Base-by-base conservation (phyloP, 2,888 invertebrate species). In the Bimastos eiseni region DNA sequence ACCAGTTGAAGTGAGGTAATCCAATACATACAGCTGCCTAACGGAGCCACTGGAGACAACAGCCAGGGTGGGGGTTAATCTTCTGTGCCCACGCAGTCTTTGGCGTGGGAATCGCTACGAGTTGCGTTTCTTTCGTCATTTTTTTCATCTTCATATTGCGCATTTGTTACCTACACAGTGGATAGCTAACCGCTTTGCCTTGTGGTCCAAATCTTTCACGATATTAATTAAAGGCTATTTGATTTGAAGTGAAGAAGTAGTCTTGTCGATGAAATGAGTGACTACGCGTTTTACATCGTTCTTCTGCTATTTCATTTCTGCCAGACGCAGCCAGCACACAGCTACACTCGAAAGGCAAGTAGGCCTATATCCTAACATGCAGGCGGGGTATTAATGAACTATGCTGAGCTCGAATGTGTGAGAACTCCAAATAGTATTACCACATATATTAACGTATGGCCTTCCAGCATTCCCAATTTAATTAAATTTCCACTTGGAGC, bases 321-420 rank as follows among this genome's bases (percentile, higher is more conserved):
- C 11, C 8, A 70, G n/a, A 70, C 70, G 70, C 70, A 30, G n/a
- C 70, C 70, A n/a, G 70, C n/a, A 0, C n/a, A 30, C n/a, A 70
- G 70, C n/a, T 70, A 70, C 70, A 70, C 70, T 70, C 70, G 70
- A 70, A 70, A 70, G 70, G 70, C 70, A 70, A 70, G 70, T 70
- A 6, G n/a, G 2, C 19, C 49, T 30, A 4, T 49, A 21, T 49
- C 19, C 24, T 49, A 49, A 24, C 21, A 21, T 19, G 49, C 1
- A 41, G 41, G 41, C 17, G 5, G 41, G 41, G 41, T 41, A 49
- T 21, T 49, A 49, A 3, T 19, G 24, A 21, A 24, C 24, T 49
- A 49, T 2, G 24, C 44, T 1, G 49, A 49, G 49, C 8, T 70
- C 70, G 70, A 70, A n/a, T 30, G 30, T 30, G n/a, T 70, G 8